phyloP scores from a whole-genome alignment of 2,797 vertebrate genomes.

The Lutjanus campechanus region DNA sequence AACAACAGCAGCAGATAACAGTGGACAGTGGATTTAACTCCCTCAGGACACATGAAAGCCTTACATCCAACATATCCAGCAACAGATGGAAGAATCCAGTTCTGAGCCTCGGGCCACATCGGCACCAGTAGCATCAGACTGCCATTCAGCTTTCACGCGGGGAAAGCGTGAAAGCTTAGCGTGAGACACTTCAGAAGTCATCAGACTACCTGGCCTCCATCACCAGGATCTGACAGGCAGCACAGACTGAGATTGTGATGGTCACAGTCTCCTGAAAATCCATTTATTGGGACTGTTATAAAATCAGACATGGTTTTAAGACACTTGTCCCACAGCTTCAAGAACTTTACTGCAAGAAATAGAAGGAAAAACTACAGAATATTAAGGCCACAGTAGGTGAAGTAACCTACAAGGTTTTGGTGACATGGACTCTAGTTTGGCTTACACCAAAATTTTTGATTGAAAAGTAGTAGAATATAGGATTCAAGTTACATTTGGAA shows the following conservation, averaged over 20 bases:
- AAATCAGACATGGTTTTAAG: constrained; percentile 89
- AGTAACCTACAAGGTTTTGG: constrained; percentile 80
- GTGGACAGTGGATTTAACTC: no score
- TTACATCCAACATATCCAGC: constrained; percentile 99
- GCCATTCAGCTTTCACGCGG: constrained; percentile 96
- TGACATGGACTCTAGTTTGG: constrained; percentile 85
- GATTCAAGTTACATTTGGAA: constrained; percentile 87
- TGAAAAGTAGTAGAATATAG: constrained; percentile 86
- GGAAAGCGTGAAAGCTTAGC: no score
- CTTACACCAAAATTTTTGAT: constrained; percentile 85
- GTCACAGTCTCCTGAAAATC: constrained; percentile 82
- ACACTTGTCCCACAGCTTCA: constrained; percentile 89
- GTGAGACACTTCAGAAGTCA: constrained; percentile 99
- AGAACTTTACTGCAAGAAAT: constrained; percentile 88
- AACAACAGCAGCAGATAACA: no score
- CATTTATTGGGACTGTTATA: constrained; percentile 88
- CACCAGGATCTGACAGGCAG: constrained; percentile 96
- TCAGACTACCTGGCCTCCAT: constrained; percentile 99
- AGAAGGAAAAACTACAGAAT: constrained; percentile 74
- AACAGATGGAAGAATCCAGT: constrained; percentile 97
- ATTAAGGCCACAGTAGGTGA: constrained; percentile 74
- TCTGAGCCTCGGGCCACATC: constrained; percentile 95
- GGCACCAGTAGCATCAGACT: constrained; percentile 91
- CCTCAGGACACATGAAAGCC: constrained; percentile 96
- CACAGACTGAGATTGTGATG: constrained; percentile 64